These are phyloP conservation scores for Pachydiplax longipennis DNA, from an alignment of 2,888 invertebrate species.

Conservation along the genomic window DNA sequence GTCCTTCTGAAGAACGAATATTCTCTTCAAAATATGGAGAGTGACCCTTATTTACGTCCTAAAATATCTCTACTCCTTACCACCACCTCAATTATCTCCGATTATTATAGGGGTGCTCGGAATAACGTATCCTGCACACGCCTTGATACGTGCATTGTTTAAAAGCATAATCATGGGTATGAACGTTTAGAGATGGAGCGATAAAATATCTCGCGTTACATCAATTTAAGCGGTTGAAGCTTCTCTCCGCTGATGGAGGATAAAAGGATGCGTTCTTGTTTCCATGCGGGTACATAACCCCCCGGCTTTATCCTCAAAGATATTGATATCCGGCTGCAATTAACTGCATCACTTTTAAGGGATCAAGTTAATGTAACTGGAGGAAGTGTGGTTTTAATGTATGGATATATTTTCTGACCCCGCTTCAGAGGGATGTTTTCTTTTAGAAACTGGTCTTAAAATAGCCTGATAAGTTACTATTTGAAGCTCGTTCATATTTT, in stretches of 20 bases:
- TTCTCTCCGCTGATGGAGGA: neutral
- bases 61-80: too few species aligned
- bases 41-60: too few species aligned
- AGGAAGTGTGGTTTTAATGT: neutral
- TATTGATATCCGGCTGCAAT: neutral
- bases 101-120: neutral
- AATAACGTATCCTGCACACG: neutral
- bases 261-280: neutral
- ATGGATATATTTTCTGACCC: neutral
- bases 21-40: too few species aligned
- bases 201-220: neutral
- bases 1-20: too few species aligned
- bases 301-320: neutral
- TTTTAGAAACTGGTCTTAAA: neutral
- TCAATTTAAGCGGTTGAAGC: neutral
- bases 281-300: neutral
- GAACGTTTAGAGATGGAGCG: neutral
- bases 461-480: neutral
- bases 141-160: too few species aligned
- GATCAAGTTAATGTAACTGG: neutral
- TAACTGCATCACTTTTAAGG: neutral
- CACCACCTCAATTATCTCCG: neutral
- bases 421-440: neutral
- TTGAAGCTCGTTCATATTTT: neutral
- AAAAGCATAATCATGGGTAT: neutral